These are phyloP conservation scores for Leucopsar rothschildi DNA, from an alignment of 2,113 vertebrate species.

Conservation along the genomic window DNA sequence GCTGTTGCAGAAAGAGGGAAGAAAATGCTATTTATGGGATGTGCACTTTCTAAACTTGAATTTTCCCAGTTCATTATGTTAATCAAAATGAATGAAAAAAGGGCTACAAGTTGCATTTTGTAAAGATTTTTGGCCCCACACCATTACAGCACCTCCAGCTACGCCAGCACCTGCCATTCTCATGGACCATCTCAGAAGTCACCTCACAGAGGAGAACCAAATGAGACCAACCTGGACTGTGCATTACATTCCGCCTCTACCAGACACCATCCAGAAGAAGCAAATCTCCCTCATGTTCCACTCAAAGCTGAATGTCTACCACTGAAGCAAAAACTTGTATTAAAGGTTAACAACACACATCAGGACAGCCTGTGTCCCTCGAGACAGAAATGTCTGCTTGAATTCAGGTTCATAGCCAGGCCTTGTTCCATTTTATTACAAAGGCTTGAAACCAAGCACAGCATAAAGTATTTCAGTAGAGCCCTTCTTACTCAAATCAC, in stretches of 20 bases:
- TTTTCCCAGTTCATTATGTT: neutral
- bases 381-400: neutral
- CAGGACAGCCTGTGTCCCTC: neutral
- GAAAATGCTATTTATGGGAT: neutral
- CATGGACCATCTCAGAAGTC: neutral
- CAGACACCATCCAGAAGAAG: neutral
- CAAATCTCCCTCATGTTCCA: neutral
- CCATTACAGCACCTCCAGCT: neutral
- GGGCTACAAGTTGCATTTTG: neutral
- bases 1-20: neutral
- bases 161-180: neutral
- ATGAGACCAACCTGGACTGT: neutral
- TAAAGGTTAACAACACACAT: neutral
- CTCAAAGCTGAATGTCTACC: neutral
- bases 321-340: neutral
- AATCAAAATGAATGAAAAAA: neutral
- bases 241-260: neutral
- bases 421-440: neutral
- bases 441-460: neutral
- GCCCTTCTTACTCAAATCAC: neutral
- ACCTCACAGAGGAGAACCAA: neutral
- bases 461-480: neutral
- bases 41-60: fast-evolving
- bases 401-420: neutral
- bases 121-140: neutral